Conservation (phyloP, 1,140 invertebrate species). For the Micrasema minimum region DNA sequence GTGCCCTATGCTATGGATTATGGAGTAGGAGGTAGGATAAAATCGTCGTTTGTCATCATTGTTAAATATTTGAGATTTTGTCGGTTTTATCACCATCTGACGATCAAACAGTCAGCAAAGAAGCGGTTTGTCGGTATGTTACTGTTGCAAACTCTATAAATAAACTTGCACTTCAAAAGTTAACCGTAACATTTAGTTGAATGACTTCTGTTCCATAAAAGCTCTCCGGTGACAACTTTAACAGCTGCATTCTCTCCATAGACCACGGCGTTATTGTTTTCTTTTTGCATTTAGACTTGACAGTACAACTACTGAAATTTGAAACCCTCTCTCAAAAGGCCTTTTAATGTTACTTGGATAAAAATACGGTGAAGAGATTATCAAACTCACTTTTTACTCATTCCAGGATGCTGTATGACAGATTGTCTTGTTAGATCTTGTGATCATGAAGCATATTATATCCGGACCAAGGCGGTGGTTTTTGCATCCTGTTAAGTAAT, state of each 20-base stretch:
- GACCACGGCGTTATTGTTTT: slow-evolving; percentile 18
- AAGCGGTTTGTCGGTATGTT: too few species aligned
- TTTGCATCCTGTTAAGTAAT: slow-evolving; percentile 28
- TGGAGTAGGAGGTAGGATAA: too few species aligned
- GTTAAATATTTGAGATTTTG: too few species aligned
- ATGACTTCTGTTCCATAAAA: slow-evolving; percentile 17
- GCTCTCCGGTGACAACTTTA: slow-evolving; percentile 11
- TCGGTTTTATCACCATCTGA: too few species aligned
- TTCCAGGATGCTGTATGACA: neutral
- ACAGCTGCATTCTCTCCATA: slow-evolving; percentile 26
- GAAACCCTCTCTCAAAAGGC: too few species aligned
- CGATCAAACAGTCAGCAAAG: too few species aligned
- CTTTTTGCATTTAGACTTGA: neutral
- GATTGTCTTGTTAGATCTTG: neutral
- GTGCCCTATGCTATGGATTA: too few species aligned
- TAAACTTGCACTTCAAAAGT: neutral
- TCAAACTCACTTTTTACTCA: too few species aligned
- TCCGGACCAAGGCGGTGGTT: slow-evolving; percentile 18
- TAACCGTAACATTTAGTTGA: slow-evolving; percentile 25
- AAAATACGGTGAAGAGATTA: too few species aligned
- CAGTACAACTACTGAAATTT: too few species aligned
- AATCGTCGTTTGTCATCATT: too few species aligned
- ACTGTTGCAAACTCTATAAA: slow-evolving; percentile 23
- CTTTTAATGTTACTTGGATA: too few species aligned
- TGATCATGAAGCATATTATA: neutral